Evolutionary conservation across 1,140 invertebrate genomes (phyloP).

Genomic region (Ooceraea biroi): DNA sequence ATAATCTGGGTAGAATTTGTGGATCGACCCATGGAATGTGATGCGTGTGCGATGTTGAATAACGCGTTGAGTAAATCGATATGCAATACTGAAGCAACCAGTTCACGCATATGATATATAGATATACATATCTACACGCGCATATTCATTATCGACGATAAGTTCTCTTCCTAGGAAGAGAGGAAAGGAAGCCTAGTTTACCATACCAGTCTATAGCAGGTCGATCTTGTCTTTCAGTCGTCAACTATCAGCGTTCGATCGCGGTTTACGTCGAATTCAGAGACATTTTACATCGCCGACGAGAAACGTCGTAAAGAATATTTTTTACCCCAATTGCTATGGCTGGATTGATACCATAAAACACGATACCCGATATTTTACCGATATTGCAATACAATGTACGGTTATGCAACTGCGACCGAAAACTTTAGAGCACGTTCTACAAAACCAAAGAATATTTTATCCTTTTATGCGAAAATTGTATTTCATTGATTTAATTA

Average conservation of each 20-base stretch:
- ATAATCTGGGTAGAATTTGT: slow-evolving; percentile 56
- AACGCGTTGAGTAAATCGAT: slow-evolving; percentile 71
- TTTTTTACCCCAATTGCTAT: slow-evolving; percentile 11
- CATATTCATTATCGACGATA: slow-evolving; percentile 60
- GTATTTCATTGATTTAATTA: too few relatives aligned
- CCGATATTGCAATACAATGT: neutral
- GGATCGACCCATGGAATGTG: slow-evolving; percentile 28
- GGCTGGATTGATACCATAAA: neutral
- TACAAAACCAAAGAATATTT: neutral
- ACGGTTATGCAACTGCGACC: neutral
- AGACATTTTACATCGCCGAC: neutral
- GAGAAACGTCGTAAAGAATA: slow-evolving; percentile 7
- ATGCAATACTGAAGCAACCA: slow-evolving; percentile 52
- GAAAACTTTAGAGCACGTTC: neutral
- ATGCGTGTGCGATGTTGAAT: slow-evolving; percentile 59
- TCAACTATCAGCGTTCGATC: neutral
- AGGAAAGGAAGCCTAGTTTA: slow-evolving; percentile 61
- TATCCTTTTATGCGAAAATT: neutral
- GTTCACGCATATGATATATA: neutral
- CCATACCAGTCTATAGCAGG: slow-evolving; percentile 7
- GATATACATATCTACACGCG: neutral
- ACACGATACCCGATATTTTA: neutral
- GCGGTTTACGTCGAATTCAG: neutral
- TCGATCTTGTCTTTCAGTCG: neutral
- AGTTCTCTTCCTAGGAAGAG: slow-evolving; percentile 72